These are phyloP conservation scores for Homarus americanus DNA, from an alignment of 1,140 invertebrate genomes.

Conservation along the genomic window DNA sequence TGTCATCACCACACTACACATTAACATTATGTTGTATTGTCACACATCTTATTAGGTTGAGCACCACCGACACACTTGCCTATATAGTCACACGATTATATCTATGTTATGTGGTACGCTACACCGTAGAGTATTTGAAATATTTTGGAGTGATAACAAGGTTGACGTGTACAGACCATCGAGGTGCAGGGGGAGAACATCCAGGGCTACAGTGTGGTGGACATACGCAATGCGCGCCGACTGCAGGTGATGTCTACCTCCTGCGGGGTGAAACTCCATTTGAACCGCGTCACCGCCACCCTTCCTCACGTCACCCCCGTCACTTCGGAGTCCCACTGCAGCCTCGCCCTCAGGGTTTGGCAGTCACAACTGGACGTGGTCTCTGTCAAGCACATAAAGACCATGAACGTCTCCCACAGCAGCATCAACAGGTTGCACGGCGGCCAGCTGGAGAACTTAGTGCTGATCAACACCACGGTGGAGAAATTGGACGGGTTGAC, in stretches of 20 bases:
- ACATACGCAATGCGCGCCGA: neutral
- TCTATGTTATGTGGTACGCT: too few relatives aligned
- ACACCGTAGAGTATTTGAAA: too few relatives aligned
- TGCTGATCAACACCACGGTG: neutral
- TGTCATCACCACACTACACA: too few relatives aligned
- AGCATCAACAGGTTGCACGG: conserved; percentile 48
- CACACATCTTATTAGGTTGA: too few relatives aligned
- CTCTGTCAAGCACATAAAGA: neutral
- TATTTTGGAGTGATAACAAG: too few relatives aligned
- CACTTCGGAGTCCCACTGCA: neutral
- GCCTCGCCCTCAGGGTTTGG: neutral
- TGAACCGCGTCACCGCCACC: neutral
- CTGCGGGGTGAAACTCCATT: conserved; percentile 3
- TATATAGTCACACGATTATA: too few relatives aligned
- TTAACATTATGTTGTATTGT: too few relatives aligned
- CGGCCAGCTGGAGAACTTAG: conserved; percentile 31
- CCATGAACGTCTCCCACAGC: conserved; percentile 18
- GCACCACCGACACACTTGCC: too few relatives aligned
- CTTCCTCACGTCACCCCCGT: neutral
- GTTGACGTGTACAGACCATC: too few relatives aligned
- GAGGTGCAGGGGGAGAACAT: neutral
- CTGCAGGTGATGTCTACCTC: neutral
- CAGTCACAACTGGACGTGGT: conserved; percentile 28
- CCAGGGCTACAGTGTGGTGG: neutral
- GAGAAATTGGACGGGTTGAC: conserved; percentile 32